These are phyloP conservation scores for Halcyon chelicuti DNA, from an alignment of 2,797 vertebrate species.

Conservation along the genomic window DNA sequence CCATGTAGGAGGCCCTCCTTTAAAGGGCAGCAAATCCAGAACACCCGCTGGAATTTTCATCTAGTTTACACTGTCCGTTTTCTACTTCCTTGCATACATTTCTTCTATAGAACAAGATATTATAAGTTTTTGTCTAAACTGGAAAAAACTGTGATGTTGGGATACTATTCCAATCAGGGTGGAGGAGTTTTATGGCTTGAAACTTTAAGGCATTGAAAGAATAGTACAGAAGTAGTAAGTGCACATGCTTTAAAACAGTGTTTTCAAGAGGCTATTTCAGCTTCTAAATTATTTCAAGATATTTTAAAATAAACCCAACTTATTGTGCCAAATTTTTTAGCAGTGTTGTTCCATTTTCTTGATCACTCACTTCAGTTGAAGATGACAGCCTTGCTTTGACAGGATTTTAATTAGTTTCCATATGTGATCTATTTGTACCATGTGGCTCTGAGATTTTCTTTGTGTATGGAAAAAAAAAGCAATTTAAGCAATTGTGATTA, in stretches of 20 bases:
- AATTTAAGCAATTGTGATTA: slow-evolving; percentile 62
- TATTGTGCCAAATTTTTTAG: slow-evolving; percentile 43
- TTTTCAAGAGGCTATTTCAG: neutral
- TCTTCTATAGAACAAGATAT: neutral
- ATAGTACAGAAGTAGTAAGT: neutral
- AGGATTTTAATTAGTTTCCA: slow-evolving; percentile 78
- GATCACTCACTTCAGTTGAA: slow-evolving; percentile 29
- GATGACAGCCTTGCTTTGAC: slow-evolving; percentile 67
- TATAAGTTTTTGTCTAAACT: neutral
- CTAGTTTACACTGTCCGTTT: neutral
- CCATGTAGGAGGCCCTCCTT: fast-evolving
- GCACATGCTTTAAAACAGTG: neutral
- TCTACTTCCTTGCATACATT: neutral
- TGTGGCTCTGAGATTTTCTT: slow-evolving; percentile 64
- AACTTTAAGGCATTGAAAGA: neutral
- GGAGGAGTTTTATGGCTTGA: neutral
- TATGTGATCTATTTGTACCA: slow-evolving; percentile 71
- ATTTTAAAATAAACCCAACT: slow-evolving; percentile 48
- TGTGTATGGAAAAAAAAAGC: slow-evolving; percentile 8
- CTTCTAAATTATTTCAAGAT: neutral
- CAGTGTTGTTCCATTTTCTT: slow-evolving; percentile 56
- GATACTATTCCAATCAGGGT: neutral
- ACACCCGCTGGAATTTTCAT: neutral
- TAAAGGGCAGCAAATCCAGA: neutral
- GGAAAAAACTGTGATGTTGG: neutral